Base-by-base conservation (phyloP, 2,113 vertebrate species). In the Sander lucioperca region DNA sequence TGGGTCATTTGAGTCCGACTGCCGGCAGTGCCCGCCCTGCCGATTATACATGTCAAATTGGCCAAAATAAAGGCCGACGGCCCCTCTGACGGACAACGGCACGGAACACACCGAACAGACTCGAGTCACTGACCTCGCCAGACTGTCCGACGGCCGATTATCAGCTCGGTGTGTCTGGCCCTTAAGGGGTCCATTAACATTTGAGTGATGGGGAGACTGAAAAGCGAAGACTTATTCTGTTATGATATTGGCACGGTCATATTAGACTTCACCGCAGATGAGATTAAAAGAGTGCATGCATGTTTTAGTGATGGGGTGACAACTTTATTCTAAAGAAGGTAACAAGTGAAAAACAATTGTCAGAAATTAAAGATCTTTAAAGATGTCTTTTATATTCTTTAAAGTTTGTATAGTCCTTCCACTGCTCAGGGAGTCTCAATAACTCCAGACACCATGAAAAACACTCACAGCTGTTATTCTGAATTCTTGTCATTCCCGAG, bases 401-500 rank as follows among this genome's bases (percentile, higher is more conserved):
- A 25, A 82, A n/a, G 39, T 48, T 36, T 77, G 30, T 45, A 18
- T 65, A 3, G n/a, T 53, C 18, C n/a, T 45, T 53, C 23, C 36
- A 48, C 36, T 57, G 64, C 27, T 57, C 21, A 23, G 4, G 9
- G 25, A 75, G 45, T 70, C 65, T 58, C 19, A 53, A 30, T 19
- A 64, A 30, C 56, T 48, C 19, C 68, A 74, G 54, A 12, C 48
- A 57, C 50, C 12, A 2, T 8, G 15, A 27, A 77, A 71, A 80
- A 64, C 58, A 23, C 9, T 45, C 5, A 30, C 1, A 12, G 30
- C 45, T 74, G 48, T 62, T 54, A 10, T 69, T 63, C 10, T 57
- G 48, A 71, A 65, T 79, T 53, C 53, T 48, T 53, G 15, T 54
- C 72, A 77, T 80, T 59, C 53, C 54, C 25, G 45, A 58, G 65